Conservation (phyloP, 2,113 vertebrate genomes). For the Melospiza georgiana region DNA sequence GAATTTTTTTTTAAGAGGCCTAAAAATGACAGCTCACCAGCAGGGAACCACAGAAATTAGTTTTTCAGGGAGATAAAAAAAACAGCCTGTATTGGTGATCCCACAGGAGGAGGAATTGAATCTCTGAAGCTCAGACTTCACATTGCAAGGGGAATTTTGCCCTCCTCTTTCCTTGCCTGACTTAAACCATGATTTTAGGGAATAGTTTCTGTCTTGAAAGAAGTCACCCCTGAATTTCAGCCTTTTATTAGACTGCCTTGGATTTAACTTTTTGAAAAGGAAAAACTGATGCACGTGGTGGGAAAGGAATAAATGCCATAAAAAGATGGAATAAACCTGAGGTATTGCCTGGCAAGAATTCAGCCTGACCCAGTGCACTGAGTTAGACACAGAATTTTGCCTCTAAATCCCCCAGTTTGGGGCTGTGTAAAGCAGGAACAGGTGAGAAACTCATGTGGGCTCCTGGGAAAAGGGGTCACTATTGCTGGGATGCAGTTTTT, state of each 20-base stretch:
- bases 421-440: neutral
- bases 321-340: neutral
- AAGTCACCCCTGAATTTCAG: neutral
- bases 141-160: neutral
- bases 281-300: neutral
- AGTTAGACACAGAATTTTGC: neutral
- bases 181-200: neutral
- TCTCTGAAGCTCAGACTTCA: neutral
- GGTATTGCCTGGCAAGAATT: neutral
- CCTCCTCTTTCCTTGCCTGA: neutral
- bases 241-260: neutral
- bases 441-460: neutral
- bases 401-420: accelerated
- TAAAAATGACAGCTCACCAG: neutral
- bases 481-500: neutral
- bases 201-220: neutral
- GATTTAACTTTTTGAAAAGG: neutral
- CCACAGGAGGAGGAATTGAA: neutral
- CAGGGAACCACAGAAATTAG: neutral
- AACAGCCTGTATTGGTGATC: neutral
- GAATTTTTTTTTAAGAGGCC: neutral
- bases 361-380: accelerated
- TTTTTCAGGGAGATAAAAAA: neutral
- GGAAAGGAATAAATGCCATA: neutral
- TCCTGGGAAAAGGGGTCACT: neutral